Evolutionary conservation across 1,140 invertebrate species (phyloP).

Genomic region (Melitaea cinxia): DNA sequence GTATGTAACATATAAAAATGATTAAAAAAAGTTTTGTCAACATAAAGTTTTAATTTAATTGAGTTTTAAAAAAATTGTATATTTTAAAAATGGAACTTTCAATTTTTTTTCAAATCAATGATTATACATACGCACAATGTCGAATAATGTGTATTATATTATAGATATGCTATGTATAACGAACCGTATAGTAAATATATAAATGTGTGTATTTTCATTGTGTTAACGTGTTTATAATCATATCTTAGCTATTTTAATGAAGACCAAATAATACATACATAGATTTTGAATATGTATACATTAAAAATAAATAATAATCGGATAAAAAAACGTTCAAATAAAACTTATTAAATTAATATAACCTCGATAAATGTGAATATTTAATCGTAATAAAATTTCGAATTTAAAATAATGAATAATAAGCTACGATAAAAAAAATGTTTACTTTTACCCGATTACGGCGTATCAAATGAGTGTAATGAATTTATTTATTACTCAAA

Average conservation of each 20-base stretch:
- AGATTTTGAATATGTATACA: neutral
- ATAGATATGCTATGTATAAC: slow-evolving; percentile 2
- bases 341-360: neutral
- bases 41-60: no score
- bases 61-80: no score
- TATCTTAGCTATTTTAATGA: slow-evolving; percentile 6
- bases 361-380: neutral
- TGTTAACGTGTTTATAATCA: neutral
- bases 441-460: no score
- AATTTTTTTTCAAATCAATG: neutral
- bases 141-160: neutral
- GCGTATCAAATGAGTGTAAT: no score
- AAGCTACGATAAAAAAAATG: no score
- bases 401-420: no score
- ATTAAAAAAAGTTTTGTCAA: no score
- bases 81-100: no score
- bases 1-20: no score
- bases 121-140: neutral
- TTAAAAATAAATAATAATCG: neutral
- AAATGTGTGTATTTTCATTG: neutral
- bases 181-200: neutral
- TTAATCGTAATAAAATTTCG: no score
- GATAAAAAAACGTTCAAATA: neutral
- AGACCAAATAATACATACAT: slow-evolving; percentile 11
- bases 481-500: no score